Percentiles rank a stretch among this genome's conserved stretches.
Conservation (phyloP, 2,113 vertebrate genomes). For the Pachycephala philippinensis region DNA sequence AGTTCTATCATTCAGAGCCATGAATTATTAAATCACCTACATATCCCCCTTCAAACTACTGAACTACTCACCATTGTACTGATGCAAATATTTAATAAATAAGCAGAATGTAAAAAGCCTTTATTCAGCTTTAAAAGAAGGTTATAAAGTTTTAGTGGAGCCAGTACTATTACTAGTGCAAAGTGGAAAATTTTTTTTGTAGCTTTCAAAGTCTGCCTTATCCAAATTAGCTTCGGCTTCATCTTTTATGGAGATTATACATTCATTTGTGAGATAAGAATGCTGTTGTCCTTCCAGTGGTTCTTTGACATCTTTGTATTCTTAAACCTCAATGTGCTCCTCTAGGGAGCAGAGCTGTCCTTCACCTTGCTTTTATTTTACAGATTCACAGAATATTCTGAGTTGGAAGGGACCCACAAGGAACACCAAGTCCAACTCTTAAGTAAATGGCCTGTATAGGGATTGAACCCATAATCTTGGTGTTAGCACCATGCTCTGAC, state of each 20-base stretch:
- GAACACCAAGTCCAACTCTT: background rate
- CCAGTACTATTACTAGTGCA: background rate
- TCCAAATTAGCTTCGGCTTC: background rate
- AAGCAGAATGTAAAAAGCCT: background rate
- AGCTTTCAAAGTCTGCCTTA: background rate
- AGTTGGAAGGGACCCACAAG: background rate
- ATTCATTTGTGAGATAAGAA: background rate
- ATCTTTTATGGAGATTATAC: background rate
- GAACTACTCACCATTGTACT: background rate
- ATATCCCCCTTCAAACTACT: background rate
- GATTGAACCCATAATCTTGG: background rate
- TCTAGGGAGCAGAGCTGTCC: background rate
- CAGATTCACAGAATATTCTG: background rate
- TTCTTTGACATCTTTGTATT: background rate
- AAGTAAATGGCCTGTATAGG: background rate
- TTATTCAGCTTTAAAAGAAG: conserved; percentile 23
- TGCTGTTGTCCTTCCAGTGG: background rate
- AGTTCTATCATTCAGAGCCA: conserved; percentile 29
- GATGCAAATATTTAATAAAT: conserved; percentile 40
- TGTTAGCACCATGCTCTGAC: background rate
- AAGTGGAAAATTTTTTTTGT: background rate
- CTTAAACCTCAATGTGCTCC: background rate
- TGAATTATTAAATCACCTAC: conserved; percentile 44
- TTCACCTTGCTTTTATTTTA: background rate
- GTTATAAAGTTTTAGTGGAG: background rate